Percentiles rank a stretch among this genome's conserved stretches.
Conservation (phyloP, 2,797 vertebrate species). For the Bryconaethiops microstoma region DNA sequence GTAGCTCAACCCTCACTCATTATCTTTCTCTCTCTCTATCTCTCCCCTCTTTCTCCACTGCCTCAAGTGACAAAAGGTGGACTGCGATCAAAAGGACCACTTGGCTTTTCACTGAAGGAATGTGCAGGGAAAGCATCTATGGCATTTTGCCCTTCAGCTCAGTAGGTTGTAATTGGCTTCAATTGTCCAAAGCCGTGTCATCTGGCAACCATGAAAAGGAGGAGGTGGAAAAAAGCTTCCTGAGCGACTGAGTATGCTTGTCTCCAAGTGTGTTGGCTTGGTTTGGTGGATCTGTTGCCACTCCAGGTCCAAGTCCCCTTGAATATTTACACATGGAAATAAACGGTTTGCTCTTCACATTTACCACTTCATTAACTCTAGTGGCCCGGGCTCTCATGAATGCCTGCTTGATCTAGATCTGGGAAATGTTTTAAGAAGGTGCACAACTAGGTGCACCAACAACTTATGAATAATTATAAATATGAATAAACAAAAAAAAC, state of each 20-base stretch:
- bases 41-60: conserved; percentile 46
- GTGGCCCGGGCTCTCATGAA: conserved; percentile 62
- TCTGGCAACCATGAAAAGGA: conserved; percentile 72
- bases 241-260: conserved; percentile 65
- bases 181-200: conserved; percentile 76
- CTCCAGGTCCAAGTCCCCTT: conserved; percentile 66
- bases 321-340: conserved; percentile 83
- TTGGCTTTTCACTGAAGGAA: conserved; percentile 68
- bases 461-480: too few relatives aligned
- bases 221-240: background rate
- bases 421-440: conserved; percentile 44
- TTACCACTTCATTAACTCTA: conserved; percentile 81
- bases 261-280: conserved; percentile 27
- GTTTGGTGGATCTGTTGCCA: conserved; percentile 66
- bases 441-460: conserved; percentile 25
- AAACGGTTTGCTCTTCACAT: conserved; percentile 72
- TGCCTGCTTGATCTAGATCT: conserved; percentile 56
- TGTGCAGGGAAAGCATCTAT: conserved; percentile 64
- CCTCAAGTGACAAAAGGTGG: conserved; percentile 69
- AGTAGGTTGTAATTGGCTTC: conserved; percentile 83
- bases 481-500: background rate
- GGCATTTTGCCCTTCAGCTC: conserved; percentile 74
- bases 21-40: background rate
- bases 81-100: conserved; percentile 77
- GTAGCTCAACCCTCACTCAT: conserved; percentile 58